Evolutionary conservation across 2,797 vertebrate species (phyloP).

Genomic region (Tamandua tetradactyla): DNA sequence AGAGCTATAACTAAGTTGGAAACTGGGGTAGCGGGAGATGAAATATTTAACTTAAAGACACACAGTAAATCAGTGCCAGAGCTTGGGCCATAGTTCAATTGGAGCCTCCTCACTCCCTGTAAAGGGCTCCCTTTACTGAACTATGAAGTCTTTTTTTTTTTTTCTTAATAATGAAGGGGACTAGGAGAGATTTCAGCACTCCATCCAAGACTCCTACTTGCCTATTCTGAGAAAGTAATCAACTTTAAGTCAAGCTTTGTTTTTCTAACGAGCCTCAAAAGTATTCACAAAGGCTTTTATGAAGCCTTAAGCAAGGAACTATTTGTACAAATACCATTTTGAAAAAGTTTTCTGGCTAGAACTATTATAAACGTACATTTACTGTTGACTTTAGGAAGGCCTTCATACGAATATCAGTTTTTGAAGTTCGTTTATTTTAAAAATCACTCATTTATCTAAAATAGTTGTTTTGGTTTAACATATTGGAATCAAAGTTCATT

Average conservation of each 20-base stretch:
- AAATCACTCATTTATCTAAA: slow-evolving; percentile 35
- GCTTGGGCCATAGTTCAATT: neutral
- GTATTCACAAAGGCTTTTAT: slow-evolving; percentile 38
- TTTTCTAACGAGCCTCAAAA: slow-evolving; percentile 35
- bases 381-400: slow-evolving; percentile 38
- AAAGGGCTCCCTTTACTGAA: slow-evolving; percentile 18
- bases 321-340: slow-evolving; percentile 61
- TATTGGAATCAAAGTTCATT: slow-evolving; percentile 33
- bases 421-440: slow-evolving; percentile 39
- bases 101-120: neutral
- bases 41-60: neutral
- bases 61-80: neutral
- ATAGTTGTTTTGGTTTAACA: neutral
- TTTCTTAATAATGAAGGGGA: slow-evolving; percentile 46
- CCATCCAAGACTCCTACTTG: slow-evolving; percentile 9
- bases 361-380: slow-evolving; percentile 29
- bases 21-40: neutral
- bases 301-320: slow-evolving; percentile 59
- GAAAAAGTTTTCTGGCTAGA: slow-evolving; percentile 57
- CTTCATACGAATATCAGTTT: slow-evolving; percentile 31
- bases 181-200: neutral
- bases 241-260: slow-evolving; percentile 60
- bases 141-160: neutral
- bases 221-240: slow-evolving; percentile 53
- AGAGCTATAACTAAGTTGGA: neutral